phyloP scores from a whole-genome alignment of 1,140 invertebrate species.

The Planococcus citri region DNA sequence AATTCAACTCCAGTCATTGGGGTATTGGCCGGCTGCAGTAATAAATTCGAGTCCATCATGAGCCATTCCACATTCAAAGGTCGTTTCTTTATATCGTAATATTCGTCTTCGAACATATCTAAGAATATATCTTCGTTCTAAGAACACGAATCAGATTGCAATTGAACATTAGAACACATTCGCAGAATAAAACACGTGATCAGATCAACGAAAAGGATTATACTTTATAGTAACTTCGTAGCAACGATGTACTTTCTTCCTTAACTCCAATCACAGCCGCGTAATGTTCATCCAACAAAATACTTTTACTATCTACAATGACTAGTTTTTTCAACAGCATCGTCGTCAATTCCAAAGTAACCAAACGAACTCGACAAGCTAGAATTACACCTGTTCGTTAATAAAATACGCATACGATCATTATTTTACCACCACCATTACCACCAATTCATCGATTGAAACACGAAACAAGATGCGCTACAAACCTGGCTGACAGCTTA shows the following conservation, averaged over 20 bases:
- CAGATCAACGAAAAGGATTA: not conserved
- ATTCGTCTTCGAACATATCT: conserved; percentile 98
- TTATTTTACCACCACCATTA: not conserved
- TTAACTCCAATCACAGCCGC: conserved; percentile 61
- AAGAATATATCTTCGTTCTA: conserved; percentile 96
- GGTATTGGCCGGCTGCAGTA: conserved; percentile 90
- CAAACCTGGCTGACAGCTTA: conserved; percentile 64
- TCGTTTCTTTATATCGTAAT: conserved; percentile 74
- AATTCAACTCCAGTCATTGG: conserved; percentile 91
- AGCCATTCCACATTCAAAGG: conserved; percentile 84
- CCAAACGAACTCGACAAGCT: conserved; percentile 71
- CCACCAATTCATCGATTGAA: not conserved
- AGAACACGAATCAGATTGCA: conserved; percentile 28
- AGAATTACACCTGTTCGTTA: conserved; percentile 28
- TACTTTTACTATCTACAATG: conserved; percentile 38
- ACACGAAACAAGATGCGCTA: too few species aligned
- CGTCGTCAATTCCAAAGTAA: conserved; percentile 80
- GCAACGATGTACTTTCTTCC: conserved; percentile 70
- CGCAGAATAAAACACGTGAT: not conserved
- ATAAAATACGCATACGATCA: conserved; percentile 21
- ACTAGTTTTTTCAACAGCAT: conserved; percentile 55
- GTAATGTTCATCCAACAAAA: conserved; percentile 49
- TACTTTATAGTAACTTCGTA: conserved; percentile 87
- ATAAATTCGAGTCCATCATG: conserved; percentile 91
- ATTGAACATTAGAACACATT: not conserved